Base-by-base conservation (phyloP, 2,888 invertebrate genomes). In the Osmoderma eremita region DNA sequence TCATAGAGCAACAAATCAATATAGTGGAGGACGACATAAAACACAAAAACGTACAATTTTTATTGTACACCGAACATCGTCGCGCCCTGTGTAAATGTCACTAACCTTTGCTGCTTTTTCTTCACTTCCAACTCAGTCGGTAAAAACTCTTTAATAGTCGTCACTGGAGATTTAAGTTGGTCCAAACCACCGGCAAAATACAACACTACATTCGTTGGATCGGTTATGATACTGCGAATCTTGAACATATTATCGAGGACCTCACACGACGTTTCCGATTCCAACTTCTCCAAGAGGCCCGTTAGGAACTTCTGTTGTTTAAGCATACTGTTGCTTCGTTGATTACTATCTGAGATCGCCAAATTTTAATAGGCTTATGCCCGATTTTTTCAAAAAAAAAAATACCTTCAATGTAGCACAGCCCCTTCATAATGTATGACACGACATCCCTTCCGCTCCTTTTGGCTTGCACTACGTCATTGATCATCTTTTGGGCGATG, bases 401-500 rank as follows among this genome's bases (percentile, higher is more conserved):
- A 12, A 76, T 79, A 89, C 89, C 86, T 79, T 85, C 83, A 24
- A 80, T 82, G 76, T 86, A 91, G 49, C 86, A 75, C 65, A 91
- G 77, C 51, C 87, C 86, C 69, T 85, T 86, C 79, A 90, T 83
- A 3, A 90, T 77, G 74, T 88, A 86, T 6, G 83, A 78, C 5
- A 88, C 88, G 77, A 96, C 88, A 71, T 87, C 86, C 75, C 88
- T 84, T 1, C 94, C 95, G 68, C 88, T 87, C 39, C 91, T 83
- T 78, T 92, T 92, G 63, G 88, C 86, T 80, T 91, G 89, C 0
- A 93, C 86, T 0, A 94, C 91, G 70, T 93, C 91, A 73, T 93
- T 94, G 53, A 91, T 86, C 83, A 95, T 87, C 80, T 95, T 92
- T 69, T 90, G 89, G 0, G 92, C 91, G 71, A 93, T 89, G 22